A percentile compares a stretch with the other conserved stretches of the same genome.
Conservation (phyloP, 2,113 vertebrate genomes). For the Brachypodius melanocephalos region DNA sequence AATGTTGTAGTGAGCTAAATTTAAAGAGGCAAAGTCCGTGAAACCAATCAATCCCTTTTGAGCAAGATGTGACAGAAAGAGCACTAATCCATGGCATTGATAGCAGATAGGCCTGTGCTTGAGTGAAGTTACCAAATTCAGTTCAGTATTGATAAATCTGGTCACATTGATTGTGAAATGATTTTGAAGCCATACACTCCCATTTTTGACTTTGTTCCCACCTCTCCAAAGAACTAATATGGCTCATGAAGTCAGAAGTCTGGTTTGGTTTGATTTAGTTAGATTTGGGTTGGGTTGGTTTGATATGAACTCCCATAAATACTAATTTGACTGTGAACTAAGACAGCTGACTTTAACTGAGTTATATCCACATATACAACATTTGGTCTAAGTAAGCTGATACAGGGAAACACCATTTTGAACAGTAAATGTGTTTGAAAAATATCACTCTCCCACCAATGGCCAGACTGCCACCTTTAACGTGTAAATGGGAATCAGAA, state of each 20-base stretch:
- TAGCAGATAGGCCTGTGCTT: not conserved
- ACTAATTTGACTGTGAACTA: rapidly evolving
- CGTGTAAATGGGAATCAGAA: not conserved
- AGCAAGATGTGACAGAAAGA: not conserved
- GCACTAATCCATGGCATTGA: not conserved
- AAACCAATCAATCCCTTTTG: not conserved
- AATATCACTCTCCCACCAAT: not conserved
- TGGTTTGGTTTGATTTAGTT: not conserved
- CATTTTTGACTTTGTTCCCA: not conserved
- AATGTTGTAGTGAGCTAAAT: not conserved
- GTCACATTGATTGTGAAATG: not conserved
- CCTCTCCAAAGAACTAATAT: not conserved
- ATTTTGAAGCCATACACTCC: not conserved
- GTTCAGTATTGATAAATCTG: not conserved
- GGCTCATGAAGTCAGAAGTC: not conserved
- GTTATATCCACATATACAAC: not conserved
- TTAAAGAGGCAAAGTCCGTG: not conserved
- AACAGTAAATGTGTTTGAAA: not conserved
- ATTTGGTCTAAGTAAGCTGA: not conserved
- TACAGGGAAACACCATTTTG: not conserved
- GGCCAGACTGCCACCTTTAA: not conserved
- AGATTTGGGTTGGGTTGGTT: not conserved
- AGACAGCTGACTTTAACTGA: not conserved
- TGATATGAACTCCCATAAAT: not conserved
- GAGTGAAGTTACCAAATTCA: not conserved